Evolutionary conservation across 1,140 invertebrate genomes (phyloP), one percentile per base, ranked within the genome.

Genomic region (Lycorma delicatula): DNA sequence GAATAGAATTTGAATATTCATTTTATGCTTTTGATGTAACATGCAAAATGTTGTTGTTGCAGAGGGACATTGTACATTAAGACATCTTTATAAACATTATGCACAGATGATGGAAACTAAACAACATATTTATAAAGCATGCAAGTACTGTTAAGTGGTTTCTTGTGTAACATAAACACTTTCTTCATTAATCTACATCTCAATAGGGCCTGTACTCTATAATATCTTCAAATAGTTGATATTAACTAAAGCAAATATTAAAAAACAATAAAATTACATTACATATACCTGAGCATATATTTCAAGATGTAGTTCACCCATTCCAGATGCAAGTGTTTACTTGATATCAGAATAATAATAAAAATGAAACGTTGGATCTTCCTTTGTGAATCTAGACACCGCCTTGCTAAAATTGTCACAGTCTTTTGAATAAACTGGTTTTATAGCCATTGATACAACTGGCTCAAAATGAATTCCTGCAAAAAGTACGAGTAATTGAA

Each of bases 241-340:
- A n/a, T n/a, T n/a, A n/a, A n/a, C n/a, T n/a, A 9, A 34, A 34
- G 31, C n/a, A 34, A n/a, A 34, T 34, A 34, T 34, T 34, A 34
- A 9, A 34, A 34, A 34, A 34, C 31, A 34, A 34, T 9, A 34
- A 9, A 9, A 9, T 34, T 34, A 34, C 9, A 9, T 9, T 9
- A 34, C 31, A 34, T 26, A 34, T 61, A 77, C 76, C 69, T 97
- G 93, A 1, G 86, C 87, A 72, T 97, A 97, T 61, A 97, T 97
- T 74, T 99, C 97, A 53, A 99, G 75, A 77, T 99, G 97, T 29
- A 99, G 76, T 74, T 99, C 97, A 47, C 92, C 97, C 97, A 99
- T 99, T 41, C 97, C 97, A 1, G 91, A 96, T 0, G 95, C 90
- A 48, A 99, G 83, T 1, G 90, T 95, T 76, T 99, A 96, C 72